Evolutionary conservation across 2,113 vertebrate species (phyloP).

Genomic region (Cavia aperea): DNA sequence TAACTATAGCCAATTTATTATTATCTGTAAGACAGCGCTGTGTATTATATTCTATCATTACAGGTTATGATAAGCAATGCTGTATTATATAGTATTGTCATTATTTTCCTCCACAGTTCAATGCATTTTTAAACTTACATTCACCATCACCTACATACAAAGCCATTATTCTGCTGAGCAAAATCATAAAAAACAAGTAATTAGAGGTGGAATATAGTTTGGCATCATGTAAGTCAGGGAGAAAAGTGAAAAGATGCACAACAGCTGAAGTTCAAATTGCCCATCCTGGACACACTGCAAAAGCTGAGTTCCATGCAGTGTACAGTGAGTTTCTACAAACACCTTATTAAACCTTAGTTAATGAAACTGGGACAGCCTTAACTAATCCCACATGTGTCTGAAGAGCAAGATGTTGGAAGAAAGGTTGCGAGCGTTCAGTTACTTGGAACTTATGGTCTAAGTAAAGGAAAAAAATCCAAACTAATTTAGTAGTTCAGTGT

Average conservation of each 20-base stretch:
- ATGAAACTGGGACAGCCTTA: not conserved
- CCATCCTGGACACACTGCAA: not conserved
- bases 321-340: not conserved
- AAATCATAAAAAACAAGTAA: not conserved
- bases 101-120: not conserved
- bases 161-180: not conserved
- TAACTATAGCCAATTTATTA: not conserved
- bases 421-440: not conserved
- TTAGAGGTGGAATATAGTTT: not conserved
- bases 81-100: not conserved
- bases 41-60: not conserved
- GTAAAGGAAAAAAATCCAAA: not conserved
- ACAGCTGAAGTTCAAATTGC: not conserved
- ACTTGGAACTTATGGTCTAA: not conserved
- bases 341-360: not conserved
- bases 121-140: not conserved
- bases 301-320: not conserved
- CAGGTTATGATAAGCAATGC: not conserved
- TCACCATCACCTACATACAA: not conserved
- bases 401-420: not conserved
- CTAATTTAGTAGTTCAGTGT: not conserved
- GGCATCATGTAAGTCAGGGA: not conserved
- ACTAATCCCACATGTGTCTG: not conserved
- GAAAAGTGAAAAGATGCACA: not conserved
- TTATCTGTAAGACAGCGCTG: no score